Evolutionary conservation across 2,888 invertebrate species (phyloP), one percentile per base, ranked within the genome.

Genomic region (Drosophila cracens): DNA sequence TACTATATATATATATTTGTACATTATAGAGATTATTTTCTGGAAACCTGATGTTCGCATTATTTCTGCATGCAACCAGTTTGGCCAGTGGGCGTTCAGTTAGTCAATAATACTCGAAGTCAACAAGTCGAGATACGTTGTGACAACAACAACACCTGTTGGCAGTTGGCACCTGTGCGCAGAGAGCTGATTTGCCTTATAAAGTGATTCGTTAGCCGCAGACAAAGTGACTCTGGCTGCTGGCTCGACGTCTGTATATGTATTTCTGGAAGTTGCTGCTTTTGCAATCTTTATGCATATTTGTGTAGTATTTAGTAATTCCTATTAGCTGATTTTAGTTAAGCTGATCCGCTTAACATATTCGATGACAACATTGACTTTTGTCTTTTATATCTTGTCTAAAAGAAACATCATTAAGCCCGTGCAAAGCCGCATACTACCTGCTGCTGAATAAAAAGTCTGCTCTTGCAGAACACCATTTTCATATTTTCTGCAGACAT

Each of bases 41-140:
- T 54, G 54, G 69, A 69, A 81, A 79, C 77, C 81, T 70, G 77
- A 76, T 80, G 69, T 54, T 10, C 43, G 27, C 13, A 25, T 38
- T 51, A 25, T 43, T 25, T 71, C 67, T 49, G 66, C 61, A 36
- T 13, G 54, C 64, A 87, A 84, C 85, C 77, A 52, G 85, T 85
- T 84, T 66, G 70, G 62, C 70, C 75, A 59, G 84, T 84, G 76
- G 84, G 84, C 84, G 84, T 81, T 74, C 58, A 62, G 81, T 80
- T 66, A 66, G 72, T 54, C 76, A 76, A 74, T 74, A 76, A 74
- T 76, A 63, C 56, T 67, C 68, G 52, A 59, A 56, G 54, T 2
- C 34, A 54, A 49, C 49, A 11, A 49, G 34, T 18, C 11, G 7
- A 54, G 34, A 54, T 56, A 67, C 52, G 34, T 46, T 66, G 60